These are phyloP conservation scores for Tiliqua scincoides DNA, from an alignment of 2,113 vertebrate species.

Conservation along the genomic window DNA sequence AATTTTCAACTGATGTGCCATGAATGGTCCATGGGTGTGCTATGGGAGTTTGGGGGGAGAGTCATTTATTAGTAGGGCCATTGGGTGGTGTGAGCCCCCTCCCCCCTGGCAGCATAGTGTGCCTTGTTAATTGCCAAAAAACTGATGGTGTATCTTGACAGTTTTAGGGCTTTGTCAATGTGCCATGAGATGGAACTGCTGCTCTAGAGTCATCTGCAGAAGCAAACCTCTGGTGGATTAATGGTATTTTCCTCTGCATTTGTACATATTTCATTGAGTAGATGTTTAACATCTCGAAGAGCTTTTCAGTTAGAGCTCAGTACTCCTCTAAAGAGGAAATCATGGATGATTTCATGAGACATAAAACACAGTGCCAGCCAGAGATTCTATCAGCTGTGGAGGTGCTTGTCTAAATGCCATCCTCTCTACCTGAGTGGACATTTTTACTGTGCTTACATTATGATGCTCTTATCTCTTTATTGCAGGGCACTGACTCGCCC, in stretches of 20 bases:
- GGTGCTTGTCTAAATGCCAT: constrained; percentile 7
- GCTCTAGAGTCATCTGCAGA: not conserved
- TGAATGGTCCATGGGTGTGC: too few species aligned
- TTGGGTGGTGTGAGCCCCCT: too few species aligned
- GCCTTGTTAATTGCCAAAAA: too few species aligned
- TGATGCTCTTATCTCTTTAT: constrained; percentile 2
- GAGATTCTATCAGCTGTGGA: constrained; percentile 29
- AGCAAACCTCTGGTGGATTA: not conserved
- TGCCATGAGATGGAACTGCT: too few species aligned
- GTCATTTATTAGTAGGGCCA: too few species aligned
- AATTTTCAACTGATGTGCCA: too few species aligned
- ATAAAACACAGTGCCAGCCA: constrained; percentile 31
- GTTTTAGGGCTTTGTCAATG: too few species aligned
- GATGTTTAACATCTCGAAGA: constrained; percentile 32
- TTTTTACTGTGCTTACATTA: constrained; percentile 21
- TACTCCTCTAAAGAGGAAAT: not conserved
- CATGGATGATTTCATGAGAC: constrained; percentile 11
- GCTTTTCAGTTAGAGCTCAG: not conserved
- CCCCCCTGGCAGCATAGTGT: too few species aligned
- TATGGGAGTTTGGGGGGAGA: too few species aligned
- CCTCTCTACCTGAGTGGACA: constrained; percentile 18
- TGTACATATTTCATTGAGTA: constrained; percentile 4
- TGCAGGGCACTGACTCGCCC: not conserved
- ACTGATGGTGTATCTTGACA: too few species aligned
- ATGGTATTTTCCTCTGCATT: not conserved